Evolutionary conservation across 2,888 invertebrate species (phyloP), one percentile per base, ranked within the genome.

Genomic region (Acleris laterana): DNA sequence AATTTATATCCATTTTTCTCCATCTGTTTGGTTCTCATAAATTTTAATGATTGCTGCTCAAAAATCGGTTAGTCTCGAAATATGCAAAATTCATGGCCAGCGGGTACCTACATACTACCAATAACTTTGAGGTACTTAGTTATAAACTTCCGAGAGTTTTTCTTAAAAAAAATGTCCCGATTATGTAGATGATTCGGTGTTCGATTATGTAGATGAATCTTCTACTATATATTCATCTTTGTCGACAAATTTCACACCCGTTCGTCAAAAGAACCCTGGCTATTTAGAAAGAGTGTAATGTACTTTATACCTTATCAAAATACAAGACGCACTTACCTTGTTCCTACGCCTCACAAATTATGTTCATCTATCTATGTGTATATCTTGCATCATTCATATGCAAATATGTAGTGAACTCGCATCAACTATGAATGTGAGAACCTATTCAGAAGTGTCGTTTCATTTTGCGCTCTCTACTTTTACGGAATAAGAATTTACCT

Each of bases 11-110:
- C 11, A 46, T n/a, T 22, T 44, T 7, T 22, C 16, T n/a, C 17
- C 48, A 25, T n/a, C 44, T 38, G 16, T 22, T 44, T 11, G 25
- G 6, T 48, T 52, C 38, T 5, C 52, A 57, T 57, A 57, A 19
- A 57, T 57, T 57, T 57, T 57, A 48, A 57, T 28, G 46, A 3
- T 19, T 49, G 22, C 22, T 28, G n/a, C 17, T 17, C 19, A 57
- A 48, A 28, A 48, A 57, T 28, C 25, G 9, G 13, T 17, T 20
- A 25, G 57, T 19, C 17, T 13, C 19, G 22, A 46, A 44, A 46
- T 46, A 57, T 48, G 57, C 17, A n/a, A 48, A 4, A 46, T 46
- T 57, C 46, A 46, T 46, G 57, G 44, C 20, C 3, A 19, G 9
- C 38, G 9, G 9, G n/a, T 17, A 5, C 1, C 3, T 42, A 11